These are phyloP conservation scores for Cochlearius cochlearius DNA, from an alignment of 2,113 vertebrate species.

Conservation along the genomic window DNA sequence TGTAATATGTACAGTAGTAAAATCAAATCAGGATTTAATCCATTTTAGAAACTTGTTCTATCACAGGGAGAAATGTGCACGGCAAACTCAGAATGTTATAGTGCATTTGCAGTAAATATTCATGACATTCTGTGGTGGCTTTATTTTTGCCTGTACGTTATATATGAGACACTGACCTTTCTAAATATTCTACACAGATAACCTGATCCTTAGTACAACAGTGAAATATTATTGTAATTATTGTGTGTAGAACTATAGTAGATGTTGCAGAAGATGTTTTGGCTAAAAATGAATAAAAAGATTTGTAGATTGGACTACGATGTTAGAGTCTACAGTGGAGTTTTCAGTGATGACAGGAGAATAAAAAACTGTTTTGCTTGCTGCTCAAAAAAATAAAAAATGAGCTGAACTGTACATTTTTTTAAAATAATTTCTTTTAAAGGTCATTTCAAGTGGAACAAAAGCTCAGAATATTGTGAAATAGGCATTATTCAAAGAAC, in stretches of 20 bases:
- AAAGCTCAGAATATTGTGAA: not conserved
- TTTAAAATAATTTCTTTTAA: not conserved
- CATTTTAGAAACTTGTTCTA: slow-evolving; percentile 41
- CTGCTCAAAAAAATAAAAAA: not conserved
- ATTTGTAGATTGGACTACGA: not conserved
- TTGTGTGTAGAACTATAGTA: not conserved
- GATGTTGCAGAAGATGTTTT: not conserved
- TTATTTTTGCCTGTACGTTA: not conserved
- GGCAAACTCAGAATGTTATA: not conserved
- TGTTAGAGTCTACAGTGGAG: not conserved
- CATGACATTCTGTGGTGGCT: not conserved
- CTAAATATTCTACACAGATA: slow-evolving; percentile 17
- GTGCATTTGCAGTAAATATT: slow-evolving; percentile 57
- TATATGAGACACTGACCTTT: slow-evolving; percentile 24
- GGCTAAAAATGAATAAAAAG: not conserved
- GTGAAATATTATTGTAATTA: slow-evolving; percentile 44
- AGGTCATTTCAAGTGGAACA: not conserved
- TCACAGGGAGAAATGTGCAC: not conserved
- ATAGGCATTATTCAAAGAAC: not conserved
- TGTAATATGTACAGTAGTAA: slow-evolving; percentile 56
- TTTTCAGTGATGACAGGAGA: not conserved
- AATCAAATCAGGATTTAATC: slow-evolving; percentile 60
- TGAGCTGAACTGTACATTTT: not conserved
- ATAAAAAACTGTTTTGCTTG: not conserved
- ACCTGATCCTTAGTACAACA: not conserved